These are phyloP conservation scores for Passerina amoena DNA, from an alignment of 2,113 vertebrate species.

Conservation along the genomic window DNA sequence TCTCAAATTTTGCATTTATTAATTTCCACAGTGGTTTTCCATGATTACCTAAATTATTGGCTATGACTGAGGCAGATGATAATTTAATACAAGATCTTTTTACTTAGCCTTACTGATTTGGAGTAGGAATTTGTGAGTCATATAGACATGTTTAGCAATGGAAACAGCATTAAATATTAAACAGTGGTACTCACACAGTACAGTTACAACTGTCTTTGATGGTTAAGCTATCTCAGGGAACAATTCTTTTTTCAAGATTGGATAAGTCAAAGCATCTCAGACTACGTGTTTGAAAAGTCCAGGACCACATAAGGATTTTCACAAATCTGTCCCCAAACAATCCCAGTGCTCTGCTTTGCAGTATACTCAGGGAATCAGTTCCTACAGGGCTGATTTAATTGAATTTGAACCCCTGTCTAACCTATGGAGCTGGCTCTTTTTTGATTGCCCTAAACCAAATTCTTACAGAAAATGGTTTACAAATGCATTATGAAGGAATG, in stretches of 20 bases:
- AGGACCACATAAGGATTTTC: background rate
- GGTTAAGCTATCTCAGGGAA: background rate
- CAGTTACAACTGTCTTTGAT: slow-evolving; percentile 15
- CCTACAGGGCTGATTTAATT: slow-evolving; percentile 42
- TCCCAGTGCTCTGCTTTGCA: background rate
- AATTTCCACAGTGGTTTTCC: background rate
- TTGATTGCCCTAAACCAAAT: slow-evolving; percentile 43
- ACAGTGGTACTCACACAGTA: background rate
- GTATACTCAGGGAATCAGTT: background rate
- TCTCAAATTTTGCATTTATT: background rate
- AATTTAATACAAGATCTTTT: background rate
- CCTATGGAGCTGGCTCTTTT: background rate
- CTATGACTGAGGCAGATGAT: background rate
- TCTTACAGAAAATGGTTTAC: slow-evolving; percentile 21
- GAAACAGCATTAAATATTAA: slow-evolving; percentile 7
- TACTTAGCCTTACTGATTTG: background rate
- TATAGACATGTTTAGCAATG: background rate
- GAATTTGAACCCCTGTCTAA: slow-evolving; percentile 27
- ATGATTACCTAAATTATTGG: background rate
- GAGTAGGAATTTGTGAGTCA: slow-evolving; percentile 7
- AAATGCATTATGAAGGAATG: slow-evolving; percentile 12
- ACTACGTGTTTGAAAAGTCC: slow-evolving; percentile 6
- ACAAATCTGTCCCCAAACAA: slow-evolving; percentile 1
- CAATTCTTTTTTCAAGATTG: background rate
- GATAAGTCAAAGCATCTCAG: background rate